These are phyloP conservation scores for Lepisosteus osseus DNA, from an alignment of 2,113 vertebrate species.

Conservation along the genomic window DNA sequence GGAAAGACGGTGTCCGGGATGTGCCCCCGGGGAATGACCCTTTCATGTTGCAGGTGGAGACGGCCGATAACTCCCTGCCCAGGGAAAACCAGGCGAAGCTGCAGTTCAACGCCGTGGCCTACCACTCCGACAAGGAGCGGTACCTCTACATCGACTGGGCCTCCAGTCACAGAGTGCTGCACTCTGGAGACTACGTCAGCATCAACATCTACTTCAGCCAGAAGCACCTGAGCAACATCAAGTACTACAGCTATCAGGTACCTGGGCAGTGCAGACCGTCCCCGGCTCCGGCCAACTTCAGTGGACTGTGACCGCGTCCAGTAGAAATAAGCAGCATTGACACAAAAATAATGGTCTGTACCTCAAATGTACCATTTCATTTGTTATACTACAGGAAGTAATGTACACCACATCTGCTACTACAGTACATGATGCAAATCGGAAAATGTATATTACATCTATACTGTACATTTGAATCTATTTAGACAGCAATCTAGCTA, in stretches of 20 bases:
- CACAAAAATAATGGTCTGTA: too few relatives aligned
- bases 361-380: neutral
- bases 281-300: too few relatives aligned
- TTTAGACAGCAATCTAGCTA: too few relatives aligned
- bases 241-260: conserved; percentile 84
- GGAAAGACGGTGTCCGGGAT: neutral
- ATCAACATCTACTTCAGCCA: conserved; percentile 68
- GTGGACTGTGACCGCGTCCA: too few relatives aligned
- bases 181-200: conserved; percentile 57
- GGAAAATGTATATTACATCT: too few relatives aligned
- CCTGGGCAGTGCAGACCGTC: conserved; percentile 26
- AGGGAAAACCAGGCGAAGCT: conserved; percentile 66
- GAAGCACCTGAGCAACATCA: conserved; percentile 64
- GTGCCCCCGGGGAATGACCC: too few relatives aligned
- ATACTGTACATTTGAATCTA: too few relatives aligned
- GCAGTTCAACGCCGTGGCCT: conserved; percentile 63
- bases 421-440: too few relatives aligned
- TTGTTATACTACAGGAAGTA: neutral
- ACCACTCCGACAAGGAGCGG: conserved; percentile 75
- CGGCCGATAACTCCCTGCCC: conserved; percentile 58
- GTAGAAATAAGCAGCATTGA: too few relatives aligned
- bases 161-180: conserved; percentile 45
- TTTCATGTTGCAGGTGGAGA: conserved; percentile 67
- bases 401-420: neutral
- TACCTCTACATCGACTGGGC: conserved; percentile 85